phyloP scores from a whole-genome alignment of 2,797 vertebrate genomes.

The Pelochelys cantorii region DNA sequence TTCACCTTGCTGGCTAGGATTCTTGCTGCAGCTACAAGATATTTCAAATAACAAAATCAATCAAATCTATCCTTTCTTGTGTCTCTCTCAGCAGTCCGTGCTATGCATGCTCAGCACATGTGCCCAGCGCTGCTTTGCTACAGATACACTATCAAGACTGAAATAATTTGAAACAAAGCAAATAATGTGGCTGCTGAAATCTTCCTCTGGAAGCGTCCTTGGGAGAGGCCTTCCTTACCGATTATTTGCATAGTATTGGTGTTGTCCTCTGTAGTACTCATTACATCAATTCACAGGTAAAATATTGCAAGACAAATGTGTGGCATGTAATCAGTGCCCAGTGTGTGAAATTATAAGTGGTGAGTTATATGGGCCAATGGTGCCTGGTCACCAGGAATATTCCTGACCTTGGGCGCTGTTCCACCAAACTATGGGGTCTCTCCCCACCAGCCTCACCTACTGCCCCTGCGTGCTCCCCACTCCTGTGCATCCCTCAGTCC shows the following conservation, averaged over 20 bases:
- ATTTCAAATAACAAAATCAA: conserved; percentile 65
- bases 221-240: conserved; percentile 49
- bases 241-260: conserved; percentile 19
- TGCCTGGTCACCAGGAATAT: too few species aligned
- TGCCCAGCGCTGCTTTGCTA: conserved; percentile 49
- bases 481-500: too few species aligned
- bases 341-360: too few species aligned
- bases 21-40: conserved; percentile 33
- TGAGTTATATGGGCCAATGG: too few species aligned
- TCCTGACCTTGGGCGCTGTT: too few species aligned
- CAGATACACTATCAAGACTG: conserved; percentile 57
- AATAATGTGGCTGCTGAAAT: conserved; percentile 67
- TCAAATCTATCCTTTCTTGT: conserved; percentile 62
- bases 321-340: background rate
- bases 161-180: conserved; percentile 70
- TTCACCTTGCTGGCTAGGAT: conserved; percentile 22
- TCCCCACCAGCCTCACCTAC: too few species aligned
- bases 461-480: too few species aligned
- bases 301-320: background rate
- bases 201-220: conserved; percentile 67
- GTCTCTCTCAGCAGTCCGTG: conserved; percentile 1
- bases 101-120: conserved; percentile 60
- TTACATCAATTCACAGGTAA: background rate
- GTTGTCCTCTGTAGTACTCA: background rate
- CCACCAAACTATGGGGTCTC: too few species aligned